These are phyloP conservation scores for Pedionomus torquatus DNA, from an alignment of 2,113 vertebrate species.

Conservation along the genomic window DNA sequence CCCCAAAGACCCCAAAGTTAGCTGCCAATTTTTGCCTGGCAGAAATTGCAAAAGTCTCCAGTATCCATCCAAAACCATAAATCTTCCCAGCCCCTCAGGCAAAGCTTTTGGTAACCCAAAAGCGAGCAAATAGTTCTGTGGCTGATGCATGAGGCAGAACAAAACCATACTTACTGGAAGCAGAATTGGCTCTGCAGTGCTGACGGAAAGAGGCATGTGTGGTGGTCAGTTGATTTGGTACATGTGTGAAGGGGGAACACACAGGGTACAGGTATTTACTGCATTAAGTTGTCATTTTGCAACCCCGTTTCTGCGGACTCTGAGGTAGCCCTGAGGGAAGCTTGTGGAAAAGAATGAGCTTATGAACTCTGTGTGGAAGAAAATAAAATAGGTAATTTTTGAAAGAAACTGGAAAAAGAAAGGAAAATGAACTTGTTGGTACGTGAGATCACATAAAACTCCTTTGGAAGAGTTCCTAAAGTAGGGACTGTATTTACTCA, in stretches of 20 bases:
- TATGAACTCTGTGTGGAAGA: background rate
- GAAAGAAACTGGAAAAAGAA: background rate
- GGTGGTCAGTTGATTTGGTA: background rate
- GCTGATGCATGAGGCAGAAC: background rate
- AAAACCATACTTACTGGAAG: background rate
- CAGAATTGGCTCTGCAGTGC: background rate
- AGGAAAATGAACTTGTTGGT: slow-evolving; percentile 20
- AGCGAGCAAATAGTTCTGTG: background rate
- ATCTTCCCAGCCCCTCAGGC: background rate
- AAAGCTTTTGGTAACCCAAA: background rate
- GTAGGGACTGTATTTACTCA: slow-evolving; percentile 27
- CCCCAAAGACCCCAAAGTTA: background rate
- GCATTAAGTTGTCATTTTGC: background rate
- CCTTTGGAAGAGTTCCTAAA: slow-evolving; percentile 14
- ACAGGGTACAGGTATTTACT: background rate
- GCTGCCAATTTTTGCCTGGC: background rate
- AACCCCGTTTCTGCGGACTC: background rate
- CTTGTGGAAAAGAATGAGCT: background rate
- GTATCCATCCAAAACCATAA: background rate
- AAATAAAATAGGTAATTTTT: background rate
- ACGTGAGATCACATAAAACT: background rate
- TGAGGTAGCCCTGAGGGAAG: slow-evolving; percentile 1
- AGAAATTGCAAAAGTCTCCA: background rate
- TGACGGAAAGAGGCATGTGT: background rate
- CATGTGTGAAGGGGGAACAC: background rate